These are phyloP conservation scores for Babylonia areolata DNA, from an alignment of 1,140 invertebrate genomes.

Conservation along the genomic window DNA sequence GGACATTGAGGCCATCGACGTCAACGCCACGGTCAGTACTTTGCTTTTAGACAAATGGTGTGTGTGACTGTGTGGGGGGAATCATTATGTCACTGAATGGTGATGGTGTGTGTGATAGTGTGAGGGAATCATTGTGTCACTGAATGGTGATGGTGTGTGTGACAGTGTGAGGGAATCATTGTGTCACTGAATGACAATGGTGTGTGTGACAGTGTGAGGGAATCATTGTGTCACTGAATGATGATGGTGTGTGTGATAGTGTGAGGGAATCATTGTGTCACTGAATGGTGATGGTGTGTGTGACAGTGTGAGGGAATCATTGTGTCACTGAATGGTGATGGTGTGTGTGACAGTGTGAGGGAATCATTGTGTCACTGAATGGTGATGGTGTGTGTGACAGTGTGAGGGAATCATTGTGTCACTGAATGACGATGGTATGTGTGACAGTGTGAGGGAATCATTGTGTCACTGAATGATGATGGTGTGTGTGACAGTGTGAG, in stretches of 20 bases:
- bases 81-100: no score
- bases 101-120: conserved; percentile 76
- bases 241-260: conserved; percentile 69
- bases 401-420: no score
- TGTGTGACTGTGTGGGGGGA: conserved; percentile 83
- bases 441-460: conserved; percentile 86
- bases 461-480: no score
- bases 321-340: no score
- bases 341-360: conserved; percentile 82
- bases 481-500: conserved; percentile 80
- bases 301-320: conserved; percentile 86
- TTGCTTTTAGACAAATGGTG: no score
- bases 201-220: conserved; percentile 83
- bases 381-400: conserved; percentile 43
- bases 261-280: no score
- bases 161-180: conserved; percentile 87
- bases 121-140: no score
- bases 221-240: no score
- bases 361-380: no score
- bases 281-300: neutral
- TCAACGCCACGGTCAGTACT: conserved; percentile 66
- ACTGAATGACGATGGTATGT: neutral
- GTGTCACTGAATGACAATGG: no score
- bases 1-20: conserved; percentile 82
- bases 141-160: conserved; percentile 5